Conservation (phyloP, 1,140 invertebrate genomes). For the Vanessa tameamea region DNA sequence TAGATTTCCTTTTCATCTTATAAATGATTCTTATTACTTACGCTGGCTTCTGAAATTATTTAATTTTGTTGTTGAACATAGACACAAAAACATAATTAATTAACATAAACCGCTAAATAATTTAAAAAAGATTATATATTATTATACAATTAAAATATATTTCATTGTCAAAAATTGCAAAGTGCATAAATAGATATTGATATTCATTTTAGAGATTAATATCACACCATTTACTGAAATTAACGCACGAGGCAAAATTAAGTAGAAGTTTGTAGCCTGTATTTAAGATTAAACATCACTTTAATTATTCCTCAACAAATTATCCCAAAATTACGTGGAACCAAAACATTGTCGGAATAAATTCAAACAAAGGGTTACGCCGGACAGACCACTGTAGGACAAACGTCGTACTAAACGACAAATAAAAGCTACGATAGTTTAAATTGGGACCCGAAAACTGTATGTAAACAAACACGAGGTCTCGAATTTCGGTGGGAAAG, state of each 20-base stretch:
- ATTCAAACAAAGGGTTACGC: slow-evolving; percentile 66
- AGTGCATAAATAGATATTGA: slow-evolving; percentile 18
- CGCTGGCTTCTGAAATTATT: too few species aligned
- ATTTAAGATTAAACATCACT: slow-evolving; percentile 71
- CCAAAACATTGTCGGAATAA: slow-evolving; percentile 62
- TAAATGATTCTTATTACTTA: too few species aligned
- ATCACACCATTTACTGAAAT: slow-evolving; percentile 50
- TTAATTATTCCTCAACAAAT: slow-evolving; percentile 65
- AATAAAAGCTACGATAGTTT: slow-evolving; percentile 77
- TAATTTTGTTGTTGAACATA: too few species aligned
- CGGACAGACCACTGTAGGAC: slow-evolving; percentile 57
- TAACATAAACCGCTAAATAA: neutral
- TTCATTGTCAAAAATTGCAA: neutral
- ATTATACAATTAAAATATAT: neutral
- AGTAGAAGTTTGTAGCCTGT: slow-evolving; percentile 54
- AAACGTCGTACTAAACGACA: slow-evolving; percentile 75
- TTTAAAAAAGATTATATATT: too few species aligned
- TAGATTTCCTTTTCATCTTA: too few species aligned
- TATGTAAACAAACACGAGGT: slow-evolving; percentile 68
- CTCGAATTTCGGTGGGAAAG: slow-evolving; percentile 62
- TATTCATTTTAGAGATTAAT: slow-evolving; percentile 32
- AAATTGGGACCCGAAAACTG: slow-evolving; percentile 75
- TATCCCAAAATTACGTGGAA: slow-evolving; percentile 59
- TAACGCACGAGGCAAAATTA: slow-evolving; percentile 48
- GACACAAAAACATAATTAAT: too few species aligned